phyloP scores from a whole-genome alignment of 1,140 invertebrate species.

The Capitella teleta region DNA sequence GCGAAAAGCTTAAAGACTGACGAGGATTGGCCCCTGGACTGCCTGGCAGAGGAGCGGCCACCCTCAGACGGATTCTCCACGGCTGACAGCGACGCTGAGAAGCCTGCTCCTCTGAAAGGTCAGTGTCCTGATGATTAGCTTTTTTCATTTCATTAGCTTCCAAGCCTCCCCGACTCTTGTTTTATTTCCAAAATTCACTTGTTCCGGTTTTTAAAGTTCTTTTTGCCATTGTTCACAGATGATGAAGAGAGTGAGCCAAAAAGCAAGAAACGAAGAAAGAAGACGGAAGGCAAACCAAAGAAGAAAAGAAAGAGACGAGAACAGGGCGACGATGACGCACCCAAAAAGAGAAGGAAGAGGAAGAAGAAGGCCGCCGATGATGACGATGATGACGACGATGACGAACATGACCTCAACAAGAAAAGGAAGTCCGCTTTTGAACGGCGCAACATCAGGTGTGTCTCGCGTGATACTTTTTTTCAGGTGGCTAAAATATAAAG shows the following conservation, averaged over 20 bases:
- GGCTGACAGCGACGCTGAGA: too few species aligned
- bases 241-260: conserved; percentile 10
- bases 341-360: conserved; percentile 10
- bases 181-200: too few species aligned
- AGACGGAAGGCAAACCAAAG: conserved; percentile 48
- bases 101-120: too few species aligned
- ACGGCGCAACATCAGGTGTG: conserved; percentile 28
- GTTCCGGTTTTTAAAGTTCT: too few species aligned
- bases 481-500: neutral
- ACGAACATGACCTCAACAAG: conserved; percentile 9
- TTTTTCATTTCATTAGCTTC: too few species aligned
- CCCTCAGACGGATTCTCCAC: too few species aligned
- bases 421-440: conserved; percentile 16
- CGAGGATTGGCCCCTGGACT: too few species aligned
- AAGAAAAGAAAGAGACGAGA: conserved; percentile 41
- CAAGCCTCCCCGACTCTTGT: too few species aligned
- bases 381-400: conserved; percentile 3
- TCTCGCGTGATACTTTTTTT: neutral
- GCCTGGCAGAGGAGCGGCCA: neutral
- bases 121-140: too few species aligned
- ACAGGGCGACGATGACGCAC: conserved; percentile 8
- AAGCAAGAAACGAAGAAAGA: conserved; percentile 13
- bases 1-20: neutral
- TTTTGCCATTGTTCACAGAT: too few species aligned
- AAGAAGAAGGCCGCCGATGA: neutral